phyloP scores from a whole-genome alignment of 2,797 vertebrate genomes.

The Melanogrammus aeglefinus region DNA sequence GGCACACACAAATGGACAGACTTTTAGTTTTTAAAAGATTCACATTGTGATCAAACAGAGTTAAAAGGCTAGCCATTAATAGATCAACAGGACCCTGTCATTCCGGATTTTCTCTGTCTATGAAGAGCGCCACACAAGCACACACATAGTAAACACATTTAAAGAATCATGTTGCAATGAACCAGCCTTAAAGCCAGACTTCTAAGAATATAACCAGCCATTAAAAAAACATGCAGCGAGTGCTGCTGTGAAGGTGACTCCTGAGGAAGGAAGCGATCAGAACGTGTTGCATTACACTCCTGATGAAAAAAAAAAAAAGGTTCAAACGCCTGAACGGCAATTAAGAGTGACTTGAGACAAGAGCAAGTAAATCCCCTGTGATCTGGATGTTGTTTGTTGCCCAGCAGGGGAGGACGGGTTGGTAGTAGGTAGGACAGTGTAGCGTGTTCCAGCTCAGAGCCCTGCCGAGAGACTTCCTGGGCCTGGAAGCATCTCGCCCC shows the following conservation, averaged over 20 bases:
- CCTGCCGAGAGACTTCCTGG: background rate
- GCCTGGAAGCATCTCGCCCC: background rate
- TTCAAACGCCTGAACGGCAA: slow-evolving; percentile 22
- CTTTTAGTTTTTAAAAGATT: background rate
- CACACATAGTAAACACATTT: background rate
- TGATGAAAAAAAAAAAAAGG: slow-evolving; percentile 59
- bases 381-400: slow-evolving; percentile 40
- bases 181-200: background rate
- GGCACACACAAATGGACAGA: background rate
- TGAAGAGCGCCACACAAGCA: background rate
- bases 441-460: slow-evolving; percentile 17
- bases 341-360: slow-evolving; percentile 22
- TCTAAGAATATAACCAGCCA: slow-evolving; percentile 25
- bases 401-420: slow-evolving; percentile 17
- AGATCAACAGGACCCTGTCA: background rate
- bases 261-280: slow-evolving; percentile 40
- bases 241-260: slow-evolving; percentile 56
- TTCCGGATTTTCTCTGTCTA: background rate
- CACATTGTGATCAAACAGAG: too few species aligned
- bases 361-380: slow-evolving; percentile 12
- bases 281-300: slow-evolving; percentile 50
- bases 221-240: slow-evolving; percentile 30
- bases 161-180: background rate
- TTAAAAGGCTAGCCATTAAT: background rate
- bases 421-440: slow-evolving; percentile 10